Evolutionary conservation across 2,797 vertebrate species (phyloP).

Genomic region (Microhierax caerulescens): DNA sequence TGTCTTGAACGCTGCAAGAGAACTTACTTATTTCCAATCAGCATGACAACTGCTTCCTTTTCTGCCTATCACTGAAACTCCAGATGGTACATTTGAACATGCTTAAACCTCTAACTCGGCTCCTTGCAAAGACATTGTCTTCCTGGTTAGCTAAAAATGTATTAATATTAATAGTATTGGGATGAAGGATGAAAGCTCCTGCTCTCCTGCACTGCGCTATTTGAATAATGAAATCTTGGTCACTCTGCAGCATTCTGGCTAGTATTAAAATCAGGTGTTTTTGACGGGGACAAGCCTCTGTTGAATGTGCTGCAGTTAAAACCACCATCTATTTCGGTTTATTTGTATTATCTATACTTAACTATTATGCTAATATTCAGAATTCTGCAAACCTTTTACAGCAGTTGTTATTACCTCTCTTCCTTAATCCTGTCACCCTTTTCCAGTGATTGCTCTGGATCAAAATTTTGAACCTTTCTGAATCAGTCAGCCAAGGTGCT

Average conservation of each 20-base stretch:
- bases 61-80: slow-evolving; percentile 5
- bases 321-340: background rate
- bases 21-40: slow-evolving; percentile 3
- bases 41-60: slow-evolving; percentile 22
- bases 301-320: background rate
- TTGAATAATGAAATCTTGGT: background rate
- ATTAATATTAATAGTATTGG: background rate
- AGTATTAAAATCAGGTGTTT: background rate
- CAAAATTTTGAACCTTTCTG: background rate
- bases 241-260: background rate
- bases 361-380: background rate
- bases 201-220: background rate
- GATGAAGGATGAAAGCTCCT: background rate
- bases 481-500: background rate
- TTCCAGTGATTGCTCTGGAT: background rate
- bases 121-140: slow-evolving; percentile 1
- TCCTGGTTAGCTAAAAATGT: background rate
- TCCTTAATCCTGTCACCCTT: background rate
- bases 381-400: background rate
- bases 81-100: slow-evolving; percentile 46
- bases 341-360: background rate
- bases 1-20: background rate
- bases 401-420: background rate
- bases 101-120: background rate
- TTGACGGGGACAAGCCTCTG: background rate